These are phyloP conservation scores for Thymallus thymallus DNA, from an alignment of 2,113 vertebrate genomes.

Conservation along the genomic window DNA sequence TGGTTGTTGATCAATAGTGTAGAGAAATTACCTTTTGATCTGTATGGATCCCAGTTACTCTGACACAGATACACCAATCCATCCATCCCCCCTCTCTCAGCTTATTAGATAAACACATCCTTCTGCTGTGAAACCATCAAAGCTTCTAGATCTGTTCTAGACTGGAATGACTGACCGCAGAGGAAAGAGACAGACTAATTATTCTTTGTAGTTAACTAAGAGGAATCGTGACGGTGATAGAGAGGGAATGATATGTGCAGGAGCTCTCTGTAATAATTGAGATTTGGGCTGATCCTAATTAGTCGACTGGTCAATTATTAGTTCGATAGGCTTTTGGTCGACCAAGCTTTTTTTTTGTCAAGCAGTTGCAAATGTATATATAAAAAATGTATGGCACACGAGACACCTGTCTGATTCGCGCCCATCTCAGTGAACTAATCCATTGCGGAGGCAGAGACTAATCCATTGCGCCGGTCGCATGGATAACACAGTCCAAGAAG, in stretches of 20 bases:
- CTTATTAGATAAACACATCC: slow-evolving; percentile 2
- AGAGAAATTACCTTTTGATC: neutral
- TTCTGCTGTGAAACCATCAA: neutral
- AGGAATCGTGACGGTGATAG: neutral
- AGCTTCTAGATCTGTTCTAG: neutral
- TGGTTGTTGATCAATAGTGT: neutral
- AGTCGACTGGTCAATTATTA: too few species aligned
- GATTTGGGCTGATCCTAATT: too few species aligned
- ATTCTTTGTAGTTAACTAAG: slow-evolving; percentile 18
- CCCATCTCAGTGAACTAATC: too few species aligned
- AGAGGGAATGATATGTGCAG: neutral
- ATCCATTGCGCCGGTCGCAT: too few species aligned
- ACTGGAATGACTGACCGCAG: slow-evolving; percentile 3
- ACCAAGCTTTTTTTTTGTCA: too few species aligned
- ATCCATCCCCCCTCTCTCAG: neutral
- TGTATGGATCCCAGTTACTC: neutral
- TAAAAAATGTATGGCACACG: too few species aligned
- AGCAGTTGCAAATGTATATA: too few species aligned
- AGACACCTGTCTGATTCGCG: too few species aligned
- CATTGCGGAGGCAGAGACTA: too few species aligned
- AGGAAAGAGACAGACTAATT: slow-evolving; percentile 12
- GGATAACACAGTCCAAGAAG: too few species aligned
- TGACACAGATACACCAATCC: neutral
- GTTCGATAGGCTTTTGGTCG: too few species aligned
- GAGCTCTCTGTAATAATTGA: too few species aligned